A percentile compares a stretch with the other conserved stretches of the same genome.
Conservation (phyloP, 2,797 vertebrate species). For the Clarias fuscus region DNA sequence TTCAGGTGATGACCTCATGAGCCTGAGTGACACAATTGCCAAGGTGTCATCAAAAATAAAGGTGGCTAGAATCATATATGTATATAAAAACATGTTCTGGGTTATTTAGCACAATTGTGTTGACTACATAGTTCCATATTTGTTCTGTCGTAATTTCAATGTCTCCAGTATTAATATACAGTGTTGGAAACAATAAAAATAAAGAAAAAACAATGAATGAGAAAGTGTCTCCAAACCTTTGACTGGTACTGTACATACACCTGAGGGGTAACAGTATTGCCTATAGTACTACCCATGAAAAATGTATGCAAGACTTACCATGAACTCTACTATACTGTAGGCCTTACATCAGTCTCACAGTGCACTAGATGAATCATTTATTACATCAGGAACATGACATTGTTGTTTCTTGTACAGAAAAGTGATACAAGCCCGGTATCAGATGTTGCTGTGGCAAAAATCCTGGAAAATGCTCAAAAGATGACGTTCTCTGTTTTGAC, state of each 20-base stretch:
- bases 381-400: not conserved
- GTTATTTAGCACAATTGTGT: too few species aligned
- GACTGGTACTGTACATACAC: not conserved
- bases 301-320: not conserved
- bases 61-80: too few species aligned
- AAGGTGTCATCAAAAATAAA: too few species aligned
- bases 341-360: not conserved
- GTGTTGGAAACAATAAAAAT: too few species aligned
- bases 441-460: not conserved
- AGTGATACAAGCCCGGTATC: not conserved
- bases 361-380: not conserved
- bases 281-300: not conserved
- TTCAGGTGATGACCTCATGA: too few species aligned
- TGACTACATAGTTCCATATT: too few species aligned
- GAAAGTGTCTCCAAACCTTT: too few species aligned
- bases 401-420: not conserved
- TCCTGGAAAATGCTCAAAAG: not conserved
- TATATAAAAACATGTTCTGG: too few species aligned
- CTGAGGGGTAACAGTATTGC: not conserved
- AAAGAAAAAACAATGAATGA: too few species aligned
- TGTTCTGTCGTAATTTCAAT: too few species aligned
- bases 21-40: too few species aligned
- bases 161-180: too few species aligned
- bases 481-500: not conserved
- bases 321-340: not conserved